phyloP scores from a whole-genome alignment of 2,797 vertebrate species.

The Myotis pilosus region DNA sequence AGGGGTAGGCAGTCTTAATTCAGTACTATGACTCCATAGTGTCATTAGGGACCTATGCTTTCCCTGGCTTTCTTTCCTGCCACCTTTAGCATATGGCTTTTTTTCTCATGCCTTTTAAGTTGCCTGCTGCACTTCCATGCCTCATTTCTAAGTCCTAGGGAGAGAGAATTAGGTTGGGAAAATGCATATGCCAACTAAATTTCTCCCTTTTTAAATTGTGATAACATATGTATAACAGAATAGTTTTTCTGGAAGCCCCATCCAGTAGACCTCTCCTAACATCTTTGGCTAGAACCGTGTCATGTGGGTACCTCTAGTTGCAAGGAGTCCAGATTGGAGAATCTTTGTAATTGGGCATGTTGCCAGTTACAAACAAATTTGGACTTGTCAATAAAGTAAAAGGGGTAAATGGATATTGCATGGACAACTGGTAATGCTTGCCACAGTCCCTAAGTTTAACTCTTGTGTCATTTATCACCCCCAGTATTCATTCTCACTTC shows the following conservation, averaged over 20 bases:
- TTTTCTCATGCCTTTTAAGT: not conserved
- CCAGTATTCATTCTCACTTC: not conserved
- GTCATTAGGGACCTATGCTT: not conserved
- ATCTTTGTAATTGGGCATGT: not conserved
- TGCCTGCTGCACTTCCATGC: not conserved
- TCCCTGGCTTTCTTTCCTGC: slow-evolving; percentile 27
- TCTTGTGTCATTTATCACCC: not conserved
- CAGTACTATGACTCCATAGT: not conserved
- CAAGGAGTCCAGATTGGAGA: not conserved
- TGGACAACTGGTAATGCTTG: not conserved
- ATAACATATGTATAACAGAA: no score
- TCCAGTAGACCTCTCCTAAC: not conserved
- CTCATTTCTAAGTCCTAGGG: not conserved
- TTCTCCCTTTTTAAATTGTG: not conserved
- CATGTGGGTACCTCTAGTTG: not conserved
- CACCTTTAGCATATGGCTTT: not conserved
- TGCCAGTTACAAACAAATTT: not conserved
- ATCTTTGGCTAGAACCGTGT: not conserved
- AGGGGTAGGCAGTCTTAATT: not conserved
- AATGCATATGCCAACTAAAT: not conserved
- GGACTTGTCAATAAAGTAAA: not conserved
- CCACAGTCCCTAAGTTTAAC: not conserved
- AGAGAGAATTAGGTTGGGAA: not conserved
- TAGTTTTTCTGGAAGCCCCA: not conserved
- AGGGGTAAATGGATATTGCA: not conserved